Evolutionary conservation across 2,797 vertebrate genomes (phyloP).

Genomic region (Ctenopoma multispine): DNA sequence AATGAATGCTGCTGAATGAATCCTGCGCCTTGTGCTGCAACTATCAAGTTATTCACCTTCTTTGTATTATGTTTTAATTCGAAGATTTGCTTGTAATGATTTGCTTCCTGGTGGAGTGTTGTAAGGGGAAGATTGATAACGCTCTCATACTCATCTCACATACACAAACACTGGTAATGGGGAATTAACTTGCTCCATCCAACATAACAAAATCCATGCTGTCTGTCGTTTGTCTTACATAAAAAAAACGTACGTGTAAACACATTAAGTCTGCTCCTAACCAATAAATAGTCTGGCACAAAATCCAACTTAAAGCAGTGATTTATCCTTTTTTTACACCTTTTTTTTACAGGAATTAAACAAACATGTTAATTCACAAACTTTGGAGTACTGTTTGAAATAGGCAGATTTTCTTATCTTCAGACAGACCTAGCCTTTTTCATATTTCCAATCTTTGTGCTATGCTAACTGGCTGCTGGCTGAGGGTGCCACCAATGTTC

Average conservation of each 20-base stretch:
- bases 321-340: neutral
- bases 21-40: neutral
- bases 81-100: slow-evolving; percentile 8
- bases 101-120: neutral
- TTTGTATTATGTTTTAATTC: neutral
- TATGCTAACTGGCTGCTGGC: neutral
- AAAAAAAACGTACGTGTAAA: neutral
- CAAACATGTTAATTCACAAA: neutral
- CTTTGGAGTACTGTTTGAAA: neutral
- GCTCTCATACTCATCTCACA: no score
- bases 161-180: no score
- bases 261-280: no score
- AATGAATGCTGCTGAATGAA: slow-evolving; percentile 1
- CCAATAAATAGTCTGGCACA: neutral
- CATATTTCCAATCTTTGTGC: neutral
- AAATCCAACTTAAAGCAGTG: neutral
- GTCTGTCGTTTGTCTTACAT: no score
- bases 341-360: neutral
- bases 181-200: neutral
- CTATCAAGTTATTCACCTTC: neutral
- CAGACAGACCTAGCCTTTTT: neutral
- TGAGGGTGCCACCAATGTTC: neutral
- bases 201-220: no score
- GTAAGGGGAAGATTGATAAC: neutral
- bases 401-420: neutral